Base-by-base conservation (phyloP, 1,140 invertebrate species). In the Achatina immaculata region DNA sequence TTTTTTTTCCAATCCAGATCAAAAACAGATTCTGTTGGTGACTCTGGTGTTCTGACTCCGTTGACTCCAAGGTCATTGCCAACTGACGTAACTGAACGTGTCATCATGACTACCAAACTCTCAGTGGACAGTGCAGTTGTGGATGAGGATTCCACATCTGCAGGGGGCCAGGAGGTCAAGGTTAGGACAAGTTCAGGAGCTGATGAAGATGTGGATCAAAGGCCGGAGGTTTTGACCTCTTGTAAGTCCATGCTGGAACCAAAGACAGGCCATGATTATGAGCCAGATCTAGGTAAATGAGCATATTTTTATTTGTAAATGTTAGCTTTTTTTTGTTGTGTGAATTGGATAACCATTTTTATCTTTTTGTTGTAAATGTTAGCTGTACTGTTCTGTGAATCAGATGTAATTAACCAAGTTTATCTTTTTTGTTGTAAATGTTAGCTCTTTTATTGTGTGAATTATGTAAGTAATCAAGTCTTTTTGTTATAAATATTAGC, bases 101-200 rank as follows among this genome's bases (percentile, higher is more conserved):
- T 89, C 45, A 88, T 90, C 72, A 85, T 91, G 36, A 87, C 91
- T 24, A 91, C 91, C 36, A 93, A 93, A 85, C 87, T 92, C 69
- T 93, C 93, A 38, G 88, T 92, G 72, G 92, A 92, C 84, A 92
- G 91, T 87, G 91, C 86, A 7, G 88, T 88, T 21, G 81, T 87
- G 31, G 86, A 88, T 68, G 88, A 88, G 38, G 86, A 87, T 43
- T 79, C 43, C 19, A 43, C 51, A 28, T 14, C 51, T 28, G 28
- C 42, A 0, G 69, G 45, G 24, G 28, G 40, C 28, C 82, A 83
- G 65, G 85, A 85, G 14, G 77, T 43, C 36, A 74, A 73, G 1
- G 51, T 58, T 21, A 48, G 66, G 72, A 75, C 66, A 65, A 65
- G 51, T 40, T 81, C 80, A 24, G 83, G 72, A 42, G 69, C 79